Evolutionary conservation across 2,888 invertebrate genomes (phyloP), one percentile per base, ranked within the genome.

Genomic region (Marasmarcha lunaedactyla): DNA sequence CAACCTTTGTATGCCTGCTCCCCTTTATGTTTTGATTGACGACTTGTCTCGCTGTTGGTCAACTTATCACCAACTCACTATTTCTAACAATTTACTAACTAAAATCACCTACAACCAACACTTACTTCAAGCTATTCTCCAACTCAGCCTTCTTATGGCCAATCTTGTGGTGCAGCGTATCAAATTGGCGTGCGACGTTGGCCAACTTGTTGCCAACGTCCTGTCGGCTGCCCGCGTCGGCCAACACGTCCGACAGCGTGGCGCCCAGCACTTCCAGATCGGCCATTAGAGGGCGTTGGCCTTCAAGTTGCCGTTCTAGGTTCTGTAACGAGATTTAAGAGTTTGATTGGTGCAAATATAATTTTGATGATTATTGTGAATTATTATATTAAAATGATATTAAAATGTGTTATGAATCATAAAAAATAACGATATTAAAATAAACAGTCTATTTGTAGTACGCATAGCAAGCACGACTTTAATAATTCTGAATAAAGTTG

Each of bases 211-310:
- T 90, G 71, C 93, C 93, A 35, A 98, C 94, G 76, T 98, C 97
- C 35, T 94, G 92, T 38, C 93, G 88, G 0, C 95, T 93, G 0
- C 94, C 92, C 0, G 96, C 90, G 74, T 98, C 97, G 14, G 94
- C 93, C 27, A 97, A 79, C 25, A 95, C 94, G 39, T 91, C 90
- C 57, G 93, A 91, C 0, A 98, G 78, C 20, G 93, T 92, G 1
- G 90, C 91, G n/a, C 96, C 97, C 0, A 96, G 90, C n/a, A 91
- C 89, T 60, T 95, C 95, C 15, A 94, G 87, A 69, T 95, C 95
- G 0, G 95, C 94, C 41, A 96, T 71, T 1, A 95, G 79, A 0
- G 95, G 95, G 2, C 95, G 86, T 61, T 95, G 95, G 0, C 94
- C 93, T 73, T 95, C 95, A 14, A 96, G 77, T 54, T 95, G 94